Evolutionary conservation across 2,888 invertebrate genomes (phyloP), one percentile per base, ranked within the genome.

Genomic region (Cabera pusaria): DNA sequence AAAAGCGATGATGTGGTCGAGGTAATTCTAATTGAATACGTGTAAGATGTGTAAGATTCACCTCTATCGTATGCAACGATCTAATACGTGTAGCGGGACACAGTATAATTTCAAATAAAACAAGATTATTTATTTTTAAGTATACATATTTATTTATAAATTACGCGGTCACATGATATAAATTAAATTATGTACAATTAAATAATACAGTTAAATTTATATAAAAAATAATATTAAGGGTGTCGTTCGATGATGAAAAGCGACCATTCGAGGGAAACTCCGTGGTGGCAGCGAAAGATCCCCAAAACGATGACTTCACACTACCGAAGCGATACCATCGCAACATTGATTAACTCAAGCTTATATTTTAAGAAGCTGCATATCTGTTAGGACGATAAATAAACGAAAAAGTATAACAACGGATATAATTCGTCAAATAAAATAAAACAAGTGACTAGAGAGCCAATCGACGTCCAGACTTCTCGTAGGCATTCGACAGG

Each of bases 101-200:
- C 2, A 5, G 5, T 19, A 9, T 5, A 2, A 24, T 6, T 24
- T n/a, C 11, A 62, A 78, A 74, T 70, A 50, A 79, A 77, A 78
- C 54, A 57, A 44, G 8, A n/a, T 5, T 22, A 10, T 43, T 43
- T 52, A 75, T 78, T 85, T 83, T 85, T 80, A 74, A 67, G 76
- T 85, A 86, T 86, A 86, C 78, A 86, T 86, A 87, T 87, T 86
- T 88, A 86, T 87, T 87, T 72, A 79, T 86, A 86, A 86, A 83
- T 86, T 83, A 86, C 79, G 79, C 82, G 71, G 82, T 86, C 85
- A 85, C 83, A 76, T 83, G 78, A 83, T 82, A 83, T 84, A 85
- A 86, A 85, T 84, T 81, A 80, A 80, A 73, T 83, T 88, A 88
- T 87, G 79, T 88, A 88, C 87, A 87, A 84, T 85, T 85, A 78